These are phyloP conservation scores for Leptinotarsa juncta DNA, from an alignment of 2,888 invertebrate species.

Conservation along the genomic window DNA sequence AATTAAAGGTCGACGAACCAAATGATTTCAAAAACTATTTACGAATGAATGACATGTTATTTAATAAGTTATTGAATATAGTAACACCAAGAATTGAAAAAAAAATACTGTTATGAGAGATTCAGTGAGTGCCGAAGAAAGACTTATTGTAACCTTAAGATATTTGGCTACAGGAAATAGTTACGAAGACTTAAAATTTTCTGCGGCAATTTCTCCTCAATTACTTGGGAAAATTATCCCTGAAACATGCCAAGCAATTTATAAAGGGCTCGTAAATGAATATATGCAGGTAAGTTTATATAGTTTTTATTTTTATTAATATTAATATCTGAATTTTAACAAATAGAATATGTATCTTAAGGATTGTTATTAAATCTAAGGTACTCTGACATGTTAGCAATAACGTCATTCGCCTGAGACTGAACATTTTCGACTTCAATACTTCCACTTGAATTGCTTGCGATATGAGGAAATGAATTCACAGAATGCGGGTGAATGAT, in stretches of 20 bases:
- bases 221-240: not conserved
- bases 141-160: slow-evolving; percentile 6
- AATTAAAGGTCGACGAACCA: slow-evolving; percentile 12
- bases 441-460: not conserved
- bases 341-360: slow-evolving; percentile 1
- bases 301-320: not conserved
- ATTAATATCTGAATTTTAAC: not conserved
- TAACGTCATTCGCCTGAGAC: not conserved
- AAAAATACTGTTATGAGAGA: slow-evolving; percentile 4
- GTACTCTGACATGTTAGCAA: not conserved
- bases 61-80: slow-evolving; percentile 11
- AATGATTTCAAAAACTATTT: slow-evolving; percentile 11
- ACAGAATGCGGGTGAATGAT: not conserved
- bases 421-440: not conserved
- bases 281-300: not conserved
- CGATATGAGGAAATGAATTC: not conserved
- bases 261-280: not conserved
- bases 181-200: not conserved
- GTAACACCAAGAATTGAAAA: slow-evolving; percentile 12
- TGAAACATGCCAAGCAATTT: slow-evolving; percentile 1
- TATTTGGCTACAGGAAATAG: slow-evolving; percentile 6
- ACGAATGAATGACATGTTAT: slow-evolving; percentile 12
- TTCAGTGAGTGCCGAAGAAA: slow-evolving; percentile 8
- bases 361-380: not conserved
- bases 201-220: not conserved